phyloP scores from a whole-genome alignment of 1,140 invertebrate species.

The Megalonaias nervosa region DNA sequence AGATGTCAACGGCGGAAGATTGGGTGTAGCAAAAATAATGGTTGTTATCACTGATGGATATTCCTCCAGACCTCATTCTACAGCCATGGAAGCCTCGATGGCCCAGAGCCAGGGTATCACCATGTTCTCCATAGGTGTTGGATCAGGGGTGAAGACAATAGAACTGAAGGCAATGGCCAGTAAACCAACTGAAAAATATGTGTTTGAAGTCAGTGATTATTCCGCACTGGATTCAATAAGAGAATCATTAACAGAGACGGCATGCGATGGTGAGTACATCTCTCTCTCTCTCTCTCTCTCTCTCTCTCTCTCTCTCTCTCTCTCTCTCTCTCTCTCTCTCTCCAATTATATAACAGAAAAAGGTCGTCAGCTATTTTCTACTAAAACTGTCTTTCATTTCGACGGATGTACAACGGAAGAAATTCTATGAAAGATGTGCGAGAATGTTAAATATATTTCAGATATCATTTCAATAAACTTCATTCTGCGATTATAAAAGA shows the following conservation, averaged over 20 bases:
- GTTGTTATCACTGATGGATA: conserved; percentile 58
- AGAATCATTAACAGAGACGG: conserved; percentile 26
- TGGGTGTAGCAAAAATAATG: conserved; percentile 43
- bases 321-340: too few relatives aligned
- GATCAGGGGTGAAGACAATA: conserved; percentile 24
- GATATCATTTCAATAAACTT: too few relatives aligned
- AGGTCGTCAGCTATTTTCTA: too few relatives aligned
- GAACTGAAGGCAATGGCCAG: conserved; percentile 48
- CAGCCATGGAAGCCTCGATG: conserved; percentile 35
- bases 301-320: too few relatives aligned
- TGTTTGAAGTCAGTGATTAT: conserved; percentile 50
- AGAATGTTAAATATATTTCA: too few relatives aligned
- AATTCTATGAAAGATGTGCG: too few relatives aligned
- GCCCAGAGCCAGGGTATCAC: conserved; percentile 40
- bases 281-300: too few relatives aligned
- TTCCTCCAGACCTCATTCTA: conserved; percentile 36
- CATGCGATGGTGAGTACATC: conserved; percentile 43
- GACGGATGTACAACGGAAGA: too few relatives aligned
- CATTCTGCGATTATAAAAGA: too few relatives aligned
- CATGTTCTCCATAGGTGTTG: conserved; percentile 52
- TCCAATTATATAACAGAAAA: too few relatives aligned
- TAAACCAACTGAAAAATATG: conserved; percentile 36
- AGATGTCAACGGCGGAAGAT: conserved; percentile 39
- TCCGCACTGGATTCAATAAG: conserved; percentile 39
- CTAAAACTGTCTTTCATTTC: too few relatives aligned